Evolutionary conservation across 2,888 invertebrate genomes (phyloP).

Genomic region (Synergus japonicus): DNA sequence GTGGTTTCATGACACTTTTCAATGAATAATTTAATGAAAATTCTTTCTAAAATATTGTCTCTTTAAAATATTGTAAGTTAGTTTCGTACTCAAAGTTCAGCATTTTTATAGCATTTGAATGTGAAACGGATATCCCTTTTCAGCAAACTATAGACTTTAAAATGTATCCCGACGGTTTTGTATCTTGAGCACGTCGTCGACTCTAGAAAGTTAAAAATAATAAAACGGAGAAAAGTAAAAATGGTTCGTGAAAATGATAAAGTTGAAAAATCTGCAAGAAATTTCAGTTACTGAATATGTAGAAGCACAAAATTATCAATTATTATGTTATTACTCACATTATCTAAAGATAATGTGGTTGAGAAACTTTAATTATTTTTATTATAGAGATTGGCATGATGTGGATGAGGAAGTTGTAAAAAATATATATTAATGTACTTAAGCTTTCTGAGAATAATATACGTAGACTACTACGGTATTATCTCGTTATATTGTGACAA

Average conservation of each 20-base stretch:
- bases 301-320: too few relatives aligned
- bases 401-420: too few relatives aligned
- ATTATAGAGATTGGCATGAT: too few relatives aligned
- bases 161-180: conserved; percentile 7
- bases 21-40: neutral
- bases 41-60: too few relatives aligned
- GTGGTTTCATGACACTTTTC: neutral
- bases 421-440: too few relatives aligned
- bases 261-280: too few relatives aligned
- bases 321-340: too few relatives aligned
- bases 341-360: neutral
- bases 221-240: neutral
- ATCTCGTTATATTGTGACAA: neutral
- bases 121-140: conserved; percentile 12
- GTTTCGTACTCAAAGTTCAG: neutral
- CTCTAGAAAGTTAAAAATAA: conserved; percentile 16
- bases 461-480: too few relatives aligned
- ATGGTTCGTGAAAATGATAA: neutral
- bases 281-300: neutral
- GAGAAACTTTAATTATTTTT: too few relatives aligned
- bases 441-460: too few relatives aligned
- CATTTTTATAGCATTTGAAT: conserved; percentile 22
- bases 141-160: conserved; percentile 9
- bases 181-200: conserved; percentile 4
- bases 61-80: neutral